phyloP scores from a whole-genome alignment of 23 tunicate genomes.

The Halocynthia roretzi region DNA sequence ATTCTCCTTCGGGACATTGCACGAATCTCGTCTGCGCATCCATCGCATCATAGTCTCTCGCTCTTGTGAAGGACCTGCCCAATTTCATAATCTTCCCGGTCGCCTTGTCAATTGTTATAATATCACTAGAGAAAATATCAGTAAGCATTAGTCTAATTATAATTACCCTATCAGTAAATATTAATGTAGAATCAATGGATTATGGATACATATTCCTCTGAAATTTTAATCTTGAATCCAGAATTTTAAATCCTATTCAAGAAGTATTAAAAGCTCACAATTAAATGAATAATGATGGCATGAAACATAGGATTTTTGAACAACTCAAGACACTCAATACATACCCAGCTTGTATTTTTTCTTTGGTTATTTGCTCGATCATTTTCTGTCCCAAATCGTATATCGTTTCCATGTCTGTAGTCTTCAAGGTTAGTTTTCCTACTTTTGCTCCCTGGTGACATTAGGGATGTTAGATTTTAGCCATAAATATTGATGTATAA shows the following conservation, averaged over 20 bases:
- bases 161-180: background rate
- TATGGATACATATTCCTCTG: background rate
- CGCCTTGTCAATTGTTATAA: constrained; percentile 96
- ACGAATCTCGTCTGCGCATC: constrained; percentile 84
- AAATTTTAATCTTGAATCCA: too few species aligned
- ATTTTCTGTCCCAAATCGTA: constrained; percentile 97
- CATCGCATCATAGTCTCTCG: constrained; percentile 94
- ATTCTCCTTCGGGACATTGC: constrained; percentile 98
- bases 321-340: too few species aligned
- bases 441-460: constrained; percentile 70
- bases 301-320: too few species aligned
- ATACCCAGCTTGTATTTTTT: constrained; percentile 91
- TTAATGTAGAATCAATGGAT: background rate
- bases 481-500: too few species aligned
- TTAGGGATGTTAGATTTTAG: too few species aligned
- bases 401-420: constrained; percentile 98
- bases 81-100: constrained; percentile 84
- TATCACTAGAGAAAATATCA: constrained; percentile 44
- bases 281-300: too few species aligned
- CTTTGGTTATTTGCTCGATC: constrained; percentile 97
- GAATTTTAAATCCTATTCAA: too few species aligned
- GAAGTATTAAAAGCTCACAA: too few species aligned
- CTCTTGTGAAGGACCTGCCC: constrained; percentile 91
- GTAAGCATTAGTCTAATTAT: background rate
- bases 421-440: constrained; percentile 94